phyloP scores from a whole-genome alignment of 2,113 vertebrate species.

The Riparia riparia region DNA sequence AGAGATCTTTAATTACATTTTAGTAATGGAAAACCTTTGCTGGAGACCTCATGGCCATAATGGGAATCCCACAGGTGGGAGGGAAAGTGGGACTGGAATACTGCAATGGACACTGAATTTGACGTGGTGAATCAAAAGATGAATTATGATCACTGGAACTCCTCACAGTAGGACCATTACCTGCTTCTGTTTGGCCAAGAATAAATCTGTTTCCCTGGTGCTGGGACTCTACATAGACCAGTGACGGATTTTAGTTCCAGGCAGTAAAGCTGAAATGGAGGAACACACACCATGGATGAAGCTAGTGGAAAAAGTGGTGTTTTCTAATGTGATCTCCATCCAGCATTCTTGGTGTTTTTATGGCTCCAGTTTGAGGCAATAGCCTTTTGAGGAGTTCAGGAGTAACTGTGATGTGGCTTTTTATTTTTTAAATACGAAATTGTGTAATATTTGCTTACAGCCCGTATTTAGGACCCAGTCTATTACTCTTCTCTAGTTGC shows the following conservation, averaged over 20 bases:
- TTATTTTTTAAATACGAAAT: background rate
- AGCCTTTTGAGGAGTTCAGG: background rate
- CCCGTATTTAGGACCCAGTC: background rate
- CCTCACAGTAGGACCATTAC: background rate
- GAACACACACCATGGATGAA: background rate
- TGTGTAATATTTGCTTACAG: background rate
- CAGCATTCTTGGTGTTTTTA: background rate
- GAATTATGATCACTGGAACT: background rate
- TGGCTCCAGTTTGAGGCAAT: background rate
- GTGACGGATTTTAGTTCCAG: background rate
- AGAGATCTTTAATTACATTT: background rate
- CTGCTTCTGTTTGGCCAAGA: background rate
- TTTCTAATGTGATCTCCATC: background rate
- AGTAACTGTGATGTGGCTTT: background rate
- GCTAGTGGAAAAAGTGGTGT: background rate
- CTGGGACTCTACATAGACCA: background rate
- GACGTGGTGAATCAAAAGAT: background rate
- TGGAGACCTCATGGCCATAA: background rate
- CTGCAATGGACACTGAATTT: accelerated
- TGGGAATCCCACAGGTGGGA: background rate
- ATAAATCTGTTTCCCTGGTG: background rate
- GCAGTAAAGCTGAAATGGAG: background rate
- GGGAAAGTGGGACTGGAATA: background rate
- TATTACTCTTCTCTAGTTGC: background rate
- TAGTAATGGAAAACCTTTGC: background rate